Conservation (phyloP, 2,888 invertebrate species). For the Ceraclea dissimilis region DNA sequence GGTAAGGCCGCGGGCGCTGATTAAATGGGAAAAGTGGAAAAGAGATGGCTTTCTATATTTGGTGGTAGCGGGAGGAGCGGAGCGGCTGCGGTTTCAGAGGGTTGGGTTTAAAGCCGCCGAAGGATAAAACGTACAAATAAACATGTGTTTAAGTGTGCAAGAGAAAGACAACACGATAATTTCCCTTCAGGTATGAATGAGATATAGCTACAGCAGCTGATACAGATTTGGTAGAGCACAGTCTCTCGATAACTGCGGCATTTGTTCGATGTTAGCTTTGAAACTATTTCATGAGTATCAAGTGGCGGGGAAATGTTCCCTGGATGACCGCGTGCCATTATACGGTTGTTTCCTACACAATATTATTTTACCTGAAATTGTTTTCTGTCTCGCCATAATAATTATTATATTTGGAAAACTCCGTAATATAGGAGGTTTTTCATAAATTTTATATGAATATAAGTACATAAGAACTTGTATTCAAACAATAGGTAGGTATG, state of each 20-base stretch:
- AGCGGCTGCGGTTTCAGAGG: slow-evolving; percentile 60
- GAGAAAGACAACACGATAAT: slow-evolving; percentile 33
- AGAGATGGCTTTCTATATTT: slow-evolving; percentile 35
- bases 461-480: no score
- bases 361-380: no score
- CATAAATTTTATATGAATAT: no score
- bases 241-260: slow-evolving; percentile 36
- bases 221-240: slow-evolving; percentile 26
- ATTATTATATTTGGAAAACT: no score
- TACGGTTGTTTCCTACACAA: background rate
- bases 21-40: slow-evolving; percentile 39
- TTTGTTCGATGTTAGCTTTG: slow-evolving; percentile 31
- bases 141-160: slow-evolving; percentile 51
- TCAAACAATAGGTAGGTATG: no score
- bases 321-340: slow-evolving; percentile 18
- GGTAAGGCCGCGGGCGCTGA: slow-evolving; percentile 34
- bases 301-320: slow-evolving; percentile 19
- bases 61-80: slow-evolving; percentile 41
- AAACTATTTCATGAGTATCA: slow-evolving; percentile 21
- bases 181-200: slow-evolving; percentile 39
- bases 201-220: slow-evolving; percentile 35
- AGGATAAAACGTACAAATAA: slow-evolving; percentile 57
- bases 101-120: slow-evolving; percentile 60
- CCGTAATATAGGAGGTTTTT: no score
- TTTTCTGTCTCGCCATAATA: no score